Evolutionary conservation across 1,140 invertebrate species (phyloP).

Genomic region (Caenorhabditis latens): DNA sequence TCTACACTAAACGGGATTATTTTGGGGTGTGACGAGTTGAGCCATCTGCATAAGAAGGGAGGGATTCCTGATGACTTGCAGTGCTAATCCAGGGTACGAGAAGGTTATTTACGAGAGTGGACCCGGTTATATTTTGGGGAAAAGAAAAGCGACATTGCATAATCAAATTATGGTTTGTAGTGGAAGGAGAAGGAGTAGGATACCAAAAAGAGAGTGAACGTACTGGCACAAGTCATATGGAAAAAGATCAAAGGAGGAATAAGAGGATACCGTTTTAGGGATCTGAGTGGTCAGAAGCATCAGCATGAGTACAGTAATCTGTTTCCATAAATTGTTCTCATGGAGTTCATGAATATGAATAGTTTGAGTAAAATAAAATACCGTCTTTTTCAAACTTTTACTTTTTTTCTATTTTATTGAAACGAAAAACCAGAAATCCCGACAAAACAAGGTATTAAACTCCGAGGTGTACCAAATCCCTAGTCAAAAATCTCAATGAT

Average conservation of each 20-base stretch:
- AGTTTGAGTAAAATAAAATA: too few relatives aligned
- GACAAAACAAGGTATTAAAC: too few relatives aligned
- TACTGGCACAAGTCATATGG: neutral
- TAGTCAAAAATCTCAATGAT: too few relatives aligned
- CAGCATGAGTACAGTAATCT: too few relatives aligned
- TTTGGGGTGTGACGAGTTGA: conserved; percentile 43
- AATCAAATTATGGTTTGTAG: conserved; percentile 27
- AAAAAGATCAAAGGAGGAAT: neutral
- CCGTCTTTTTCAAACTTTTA: too few relatives aligned
- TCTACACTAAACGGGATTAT: conserved; percentile 35
- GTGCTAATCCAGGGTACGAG: conserved; percentile 20
- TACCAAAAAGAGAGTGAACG: neutral
- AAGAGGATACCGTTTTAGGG: neutral
- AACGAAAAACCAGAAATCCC: too few relatives aligned
- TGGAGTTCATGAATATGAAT: too few relatives aligned
- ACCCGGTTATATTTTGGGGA: neutral
- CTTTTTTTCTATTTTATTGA: too few relatives aligned
- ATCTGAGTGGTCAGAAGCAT: too few relatives aligned
- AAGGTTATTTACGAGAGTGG: conserved; percentile 1
- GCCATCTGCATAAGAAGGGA: conserved; percentile 41
- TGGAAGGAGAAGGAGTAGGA: neutral
- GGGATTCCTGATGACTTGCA: conserved; percentile 26
- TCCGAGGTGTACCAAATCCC: too few relatives aligned
- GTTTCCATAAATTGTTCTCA: too few relatives aligned
- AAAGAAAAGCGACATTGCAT: conserved; percentile 37